Evolutionary conservation across 2,797 vertebrate genomes (phyloP).

Genomic region (Picus viridis): DNA sequence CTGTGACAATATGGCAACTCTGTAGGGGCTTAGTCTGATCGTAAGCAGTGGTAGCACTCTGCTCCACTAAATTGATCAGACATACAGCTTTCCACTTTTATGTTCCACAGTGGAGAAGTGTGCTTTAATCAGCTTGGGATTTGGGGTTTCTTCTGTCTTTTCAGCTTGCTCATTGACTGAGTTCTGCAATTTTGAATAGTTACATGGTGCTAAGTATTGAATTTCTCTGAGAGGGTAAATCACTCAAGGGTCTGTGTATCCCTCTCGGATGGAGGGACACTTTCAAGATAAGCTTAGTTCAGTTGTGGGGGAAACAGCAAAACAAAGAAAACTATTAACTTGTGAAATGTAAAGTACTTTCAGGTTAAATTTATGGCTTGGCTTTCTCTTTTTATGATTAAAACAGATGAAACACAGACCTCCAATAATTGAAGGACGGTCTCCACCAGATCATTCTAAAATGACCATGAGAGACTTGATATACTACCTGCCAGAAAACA

Average conservation of each 20-base stretch:
- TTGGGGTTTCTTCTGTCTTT: neutral
- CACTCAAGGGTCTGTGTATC: neutral
- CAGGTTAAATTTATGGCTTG: neutral
- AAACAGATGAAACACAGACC: slow-evolving; percentile 81
- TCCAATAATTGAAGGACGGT: slow-evolving; percentile 73
- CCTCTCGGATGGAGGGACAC: neutral
- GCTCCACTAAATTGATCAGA: neutral
- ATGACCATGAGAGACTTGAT: slow-evolving; percentile 99
- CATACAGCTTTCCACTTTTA: neutral
- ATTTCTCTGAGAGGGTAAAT: neutral
- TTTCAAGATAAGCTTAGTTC: neutral
- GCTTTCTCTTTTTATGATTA: slow-evolving; percentile 71
- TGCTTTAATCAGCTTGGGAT: neutral
- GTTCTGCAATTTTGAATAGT: neutral
- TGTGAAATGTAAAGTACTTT: neutral
- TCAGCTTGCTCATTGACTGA: neutral
- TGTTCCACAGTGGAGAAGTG: neutral
- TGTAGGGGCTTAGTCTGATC: neutral
- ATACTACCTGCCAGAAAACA: slow-evolving; percentile 90
- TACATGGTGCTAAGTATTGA: neutral
- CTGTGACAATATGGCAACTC: neutral
- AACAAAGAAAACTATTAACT: neutral
- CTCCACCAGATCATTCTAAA: slow-evolving; percentile 88
- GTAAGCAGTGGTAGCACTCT: neutral
- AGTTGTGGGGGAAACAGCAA: neutral